Conservation (phyloP, 2,888 invertebrate genomes). For the Pollenia griseotomentosa region DNA sequence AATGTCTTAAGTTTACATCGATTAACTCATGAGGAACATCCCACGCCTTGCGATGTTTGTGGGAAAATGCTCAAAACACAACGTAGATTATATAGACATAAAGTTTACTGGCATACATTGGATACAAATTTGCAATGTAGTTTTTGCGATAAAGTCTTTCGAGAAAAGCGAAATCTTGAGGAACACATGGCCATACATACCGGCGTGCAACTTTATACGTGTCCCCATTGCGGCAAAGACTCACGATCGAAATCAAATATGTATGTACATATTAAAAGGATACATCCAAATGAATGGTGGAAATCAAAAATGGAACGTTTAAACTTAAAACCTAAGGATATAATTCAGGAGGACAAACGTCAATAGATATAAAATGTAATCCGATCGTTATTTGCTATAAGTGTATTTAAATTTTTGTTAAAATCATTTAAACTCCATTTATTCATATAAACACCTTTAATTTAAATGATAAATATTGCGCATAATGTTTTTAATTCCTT, state of each 20-base stretch:
- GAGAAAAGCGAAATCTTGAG: constrained; percentile 79
- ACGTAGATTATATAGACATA: constrained; percentile 78
- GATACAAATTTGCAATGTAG: constrained; percentile 78
- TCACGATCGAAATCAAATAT: constrained; percentile 81
- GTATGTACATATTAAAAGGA: constrained; percentile 81
- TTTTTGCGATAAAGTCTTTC: constrained; percentile 80
- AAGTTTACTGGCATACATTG: constrained; percentile 79
- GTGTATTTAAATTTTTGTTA: neutral
- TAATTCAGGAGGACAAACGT: neutral
- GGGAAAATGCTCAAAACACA: constrained; percentile 75
- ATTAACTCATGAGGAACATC: constrained; percentile 68
- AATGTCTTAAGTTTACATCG: constrained; percentile 75
- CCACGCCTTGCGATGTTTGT: constrained; percentile 70
- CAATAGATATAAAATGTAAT: neutral
- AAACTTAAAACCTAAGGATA: constrained; percentile 43
- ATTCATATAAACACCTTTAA: no score
- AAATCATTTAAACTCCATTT: neutral
- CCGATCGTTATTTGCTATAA: neutral
- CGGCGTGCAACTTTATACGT: constrained; percentile 80
- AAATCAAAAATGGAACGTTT: constrained; percentile 77
- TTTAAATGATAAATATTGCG: neutral
- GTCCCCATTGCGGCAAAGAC: constrained; percentile 80
- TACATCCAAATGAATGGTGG: constrained; percentile 80
- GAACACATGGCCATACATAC: constrained; percentile 82
- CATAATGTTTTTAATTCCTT: neutral